A percentile compares a stretch with the other conserved stretches of the same genome.
phyloP scores from a whole-genome alignment of 2,113 vertebrate species.

The Petroica traversi region DNA sequence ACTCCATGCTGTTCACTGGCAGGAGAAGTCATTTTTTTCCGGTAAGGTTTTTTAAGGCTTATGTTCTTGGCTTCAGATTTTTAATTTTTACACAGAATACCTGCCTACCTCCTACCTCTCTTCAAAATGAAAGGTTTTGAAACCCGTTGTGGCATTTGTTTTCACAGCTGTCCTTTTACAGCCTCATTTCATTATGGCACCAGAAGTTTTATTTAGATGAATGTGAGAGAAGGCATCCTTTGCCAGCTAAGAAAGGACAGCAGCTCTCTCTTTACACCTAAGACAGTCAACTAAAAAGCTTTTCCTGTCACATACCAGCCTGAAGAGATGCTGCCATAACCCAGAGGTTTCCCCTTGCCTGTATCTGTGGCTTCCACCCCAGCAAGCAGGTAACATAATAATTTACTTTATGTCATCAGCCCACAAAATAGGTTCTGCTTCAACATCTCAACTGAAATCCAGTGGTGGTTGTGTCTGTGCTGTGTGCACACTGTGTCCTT shows the following conservation, averaged over 20 bases:
- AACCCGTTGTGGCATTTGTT: background rate
- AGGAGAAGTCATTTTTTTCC: background rate
- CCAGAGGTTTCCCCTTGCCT: background rate
- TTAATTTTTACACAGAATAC: background rate
- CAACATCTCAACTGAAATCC: background rate
- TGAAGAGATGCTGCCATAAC: background rate
- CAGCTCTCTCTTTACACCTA: background rate
- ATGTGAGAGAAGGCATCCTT: background rate
- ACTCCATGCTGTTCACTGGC: accelerated
- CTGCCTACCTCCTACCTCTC: background rate
- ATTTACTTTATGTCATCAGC: background rate
- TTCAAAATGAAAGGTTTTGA: background rate
- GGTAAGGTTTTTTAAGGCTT: background rate
- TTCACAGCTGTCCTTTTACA: background rate
- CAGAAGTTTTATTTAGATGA: background rate
- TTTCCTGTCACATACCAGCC: background rate
- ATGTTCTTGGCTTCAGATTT: background rate
- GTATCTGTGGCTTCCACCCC: background rate
- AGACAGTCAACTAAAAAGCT: background rate
- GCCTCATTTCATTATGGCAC: background rate
- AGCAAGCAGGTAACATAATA: background rate
- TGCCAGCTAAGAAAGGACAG: background rate
- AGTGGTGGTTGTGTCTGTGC: background rate
- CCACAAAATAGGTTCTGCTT: background rate
- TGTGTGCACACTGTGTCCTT: background rate